Evolutionary conservation across 2,888 invertebrate genomes (phyloP).

Genomic region (Brachypalpus laphriformis): DNA sequence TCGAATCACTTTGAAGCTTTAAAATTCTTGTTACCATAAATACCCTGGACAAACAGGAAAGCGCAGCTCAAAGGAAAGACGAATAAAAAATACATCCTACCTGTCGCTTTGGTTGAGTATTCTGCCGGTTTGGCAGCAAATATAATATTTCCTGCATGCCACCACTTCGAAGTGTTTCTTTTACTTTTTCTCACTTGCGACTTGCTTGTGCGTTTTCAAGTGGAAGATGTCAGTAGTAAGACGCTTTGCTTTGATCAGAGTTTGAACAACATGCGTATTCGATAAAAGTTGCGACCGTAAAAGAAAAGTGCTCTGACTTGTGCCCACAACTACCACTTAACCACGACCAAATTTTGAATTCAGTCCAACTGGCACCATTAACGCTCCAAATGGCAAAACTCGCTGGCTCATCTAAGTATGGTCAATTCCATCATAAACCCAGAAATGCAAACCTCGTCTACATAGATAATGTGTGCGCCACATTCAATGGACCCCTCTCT

Average conservation of each 20-base stretch:
- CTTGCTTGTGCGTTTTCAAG: constrained; percentile 50
- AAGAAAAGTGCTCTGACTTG: not conserved
- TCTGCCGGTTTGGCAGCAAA: constrained; percentile 60
- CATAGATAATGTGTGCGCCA: constrained; percentile 29
- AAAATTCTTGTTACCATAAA: constrained; percentile 36
- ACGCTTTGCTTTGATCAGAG: constrained; percentile 27
- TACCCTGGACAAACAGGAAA: constrained; percentile 26
- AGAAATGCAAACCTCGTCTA: constrained; percentile 15
- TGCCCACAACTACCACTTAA: not conserved
- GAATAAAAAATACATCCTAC: constrained; percentile 41
- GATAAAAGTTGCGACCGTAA: not conserved
- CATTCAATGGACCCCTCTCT: constrained; percentile 29
- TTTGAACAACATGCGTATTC: not conserved
- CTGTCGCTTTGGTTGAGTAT: constrained; percentile 48
- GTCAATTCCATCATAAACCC: constrained; percentile 37
- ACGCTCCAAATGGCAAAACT: constrained; percentile 6
- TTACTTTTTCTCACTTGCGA: constrained; percentile 33
- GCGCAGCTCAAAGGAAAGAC: constrained; percentile 4
- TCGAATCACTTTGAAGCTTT: constrained; percentile 29
- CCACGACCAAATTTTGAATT: not conserved
- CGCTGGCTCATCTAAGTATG: constrained; percentile 21
- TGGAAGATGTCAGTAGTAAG: constrained; percentile 39
- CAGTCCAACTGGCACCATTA: not conserved
- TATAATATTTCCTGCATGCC: constrained; percentile 63
- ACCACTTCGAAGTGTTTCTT: not conserved